phyloP scores from a whole-genome alignment of 2,113 vertebrate genomes.

The Semnornis frantzii region DNA sequence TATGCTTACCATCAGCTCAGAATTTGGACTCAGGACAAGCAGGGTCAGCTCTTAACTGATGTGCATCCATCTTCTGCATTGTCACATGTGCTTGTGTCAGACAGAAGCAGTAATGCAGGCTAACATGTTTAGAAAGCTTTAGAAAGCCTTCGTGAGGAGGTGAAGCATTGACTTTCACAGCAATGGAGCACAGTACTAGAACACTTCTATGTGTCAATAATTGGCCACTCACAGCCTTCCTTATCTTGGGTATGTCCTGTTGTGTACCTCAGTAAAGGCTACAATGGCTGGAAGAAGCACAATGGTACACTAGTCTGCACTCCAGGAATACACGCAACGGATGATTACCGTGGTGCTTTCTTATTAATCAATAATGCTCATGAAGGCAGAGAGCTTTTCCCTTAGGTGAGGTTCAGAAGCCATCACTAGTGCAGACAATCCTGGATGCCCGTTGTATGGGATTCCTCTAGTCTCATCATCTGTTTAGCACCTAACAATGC shows the following conservation, averaged over 20 bases:
- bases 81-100: background rate
- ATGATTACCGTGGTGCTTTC: background rate
- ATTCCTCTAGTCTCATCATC: background rate
- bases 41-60: background rate
- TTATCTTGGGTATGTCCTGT: background rate
- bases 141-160: background rate
- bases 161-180: background rate
- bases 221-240: background rate
- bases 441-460: background rate
- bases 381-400: background rate
- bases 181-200: background rate
- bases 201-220: background rate
- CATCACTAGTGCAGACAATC: background rate
- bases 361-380: background rate
- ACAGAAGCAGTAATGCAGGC: background rate
- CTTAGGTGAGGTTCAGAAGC: background rate
- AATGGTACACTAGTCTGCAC: background rate
- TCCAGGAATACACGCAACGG: background rate
- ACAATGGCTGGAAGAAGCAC: background rate
- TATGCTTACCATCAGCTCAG: background rate
- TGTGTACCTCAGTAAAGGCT: rapidly evolving
- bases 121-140: background rate
- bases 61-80: background rate
- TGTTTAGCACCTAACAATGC: background rate
- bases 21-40: background rate